Conservation (phyloP, 2,113 vertebrate genomes). For the Peucedramus taeniatus region DNA sequence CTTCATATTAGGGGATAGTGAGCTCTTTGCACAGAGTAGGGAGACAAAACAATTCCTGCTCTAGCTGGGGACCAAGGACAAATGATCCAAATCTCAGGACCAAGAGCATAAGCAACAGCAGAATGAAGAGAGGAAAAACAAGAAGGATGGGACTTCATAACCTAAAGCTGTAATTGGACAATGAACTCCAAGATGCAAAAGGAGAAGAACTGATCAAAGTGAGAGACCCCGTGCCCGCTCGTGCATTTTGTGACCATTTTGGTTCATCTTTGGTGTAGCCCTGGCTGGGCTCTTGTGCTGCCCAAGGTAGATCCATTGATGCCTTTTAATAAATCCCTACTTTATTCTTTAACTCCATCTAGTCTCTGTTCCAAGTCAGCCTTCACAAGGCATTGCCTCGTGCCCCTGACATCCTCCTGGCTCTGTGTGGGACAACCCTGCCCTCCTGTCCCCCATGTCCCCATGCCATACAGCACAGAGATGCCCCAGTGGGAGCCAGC, state of each 20-base stretch:
- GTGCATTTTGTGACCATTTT: neutral
- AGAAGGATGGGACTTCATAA: neutral
- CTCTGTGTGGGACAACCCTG: accelerated
- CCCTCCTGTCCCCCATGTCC: accelerated
- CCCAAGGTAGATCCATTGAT: neutral
- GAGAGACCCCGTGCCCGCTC: accelerated
- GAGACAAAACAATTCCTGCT: neutral
- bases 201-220: neutral
- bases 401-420: neutral
- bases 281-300: neutral
- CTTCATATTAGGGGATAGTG: neutral
- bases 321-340: neutral
- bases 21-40: neutral
- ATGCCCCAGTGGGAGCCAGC: conserved; percentile 97
- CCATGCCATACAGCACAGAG: conserved; percentile 75
- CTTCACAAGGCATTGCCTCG: neutral
- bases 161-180: neutral
- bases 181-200: neutral
- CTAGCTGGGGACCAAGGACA: neutral
- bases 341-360: neutral
- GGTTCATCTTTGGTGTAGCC: neutral
- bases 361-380: neutral
- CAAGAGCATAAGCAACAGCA: neutral
- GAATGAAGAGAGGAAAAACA: neutral
- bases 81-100: neutral